Evolutionary conservation across 2,888 invertebrate species (phyloP).

Genomic region (Drosophila gaucha): DNA sequence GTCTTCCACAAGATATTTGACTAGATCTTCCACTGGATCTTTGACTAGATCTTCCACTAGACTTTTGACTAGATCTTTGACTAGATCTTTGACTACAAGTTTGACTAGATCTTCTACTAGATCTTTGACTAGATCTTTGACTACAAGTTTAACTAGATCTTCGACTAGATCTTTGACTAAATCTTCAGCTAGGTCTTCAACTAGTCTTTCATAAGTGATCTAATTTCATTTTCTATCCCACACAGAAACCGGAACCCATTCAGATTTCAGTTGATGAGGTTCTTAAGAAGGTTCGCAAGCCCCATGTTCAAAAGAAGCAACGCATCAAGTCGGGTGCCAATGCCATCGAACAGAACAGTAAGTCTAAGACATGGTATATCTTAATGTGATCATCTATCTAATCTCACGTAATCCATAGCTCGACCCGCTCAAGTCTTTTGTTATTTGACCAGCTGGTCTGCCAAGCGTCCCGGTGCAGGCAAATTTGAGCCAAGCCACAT

Average conservation of each 20-base stretch:
- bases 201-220: too few relatives aligned
- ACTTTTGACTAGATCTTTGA: too few relatives aligned
- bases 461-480: conserved; percentile 94
- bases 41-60: too few relatives aligned
- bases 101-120: too few relatives aligned
- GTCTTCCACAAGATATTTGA: too few relatives aligned
- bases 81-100: too few relatives aligned
- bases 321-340: conserved; percentile 86
- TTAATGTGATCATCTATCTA: not conserved
- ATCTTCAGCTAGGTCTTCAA: not conserved
- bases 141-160: too few relatives aligned
- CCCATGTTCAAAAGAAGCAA: conserved; percentile 85
- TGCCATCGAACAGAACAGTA: conserved; percentile 88
- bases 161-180: not conserved
- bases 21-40: too few relatives aligned
- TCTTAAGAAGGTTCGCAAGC: conserved; percentile 89
- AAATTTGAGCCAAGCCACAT: conserved; percentile 96
- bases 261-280: conserved; percentile 91
- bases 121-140: too few relatives aligned
- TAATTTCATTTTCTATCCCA: not conserved
- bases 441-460: conserved; percentile 98
- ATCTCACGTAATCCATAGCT: conserved; percentile 85
- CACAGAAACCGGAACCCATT: conserved; percentile 89
- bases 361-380: conserved; percentile 73
- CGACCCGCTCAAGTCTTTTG: conserved; percentile 95